phyloP scores from a whole-genome alignment of 2,113 vertebrate genomes.

The Tragelaphus imberbis region DNA sequence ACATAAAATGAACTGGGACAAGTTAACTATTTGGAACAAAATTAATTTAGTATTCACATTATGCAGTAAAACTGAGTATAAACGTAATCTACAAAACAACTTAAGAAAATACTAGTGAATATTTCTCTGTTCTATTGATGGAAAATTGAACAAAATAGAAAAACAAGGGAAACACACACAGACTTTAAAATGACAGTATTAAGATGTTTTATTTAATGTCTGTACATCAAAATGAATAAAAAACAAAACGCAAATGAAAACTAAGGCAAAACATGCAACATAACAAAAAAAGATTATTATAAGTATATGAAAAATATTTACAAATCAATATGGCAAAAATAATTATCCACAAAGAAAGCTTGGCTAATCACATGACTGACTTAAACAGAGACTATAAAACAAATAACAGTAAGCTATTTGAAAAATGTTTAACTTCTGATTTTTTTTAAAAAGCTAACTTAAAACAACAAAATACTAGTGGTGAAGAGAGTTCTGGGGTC shows the following conservation, averaged over 20 bases:
- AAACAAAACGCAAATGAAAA: slow-evolving; percentile 39
- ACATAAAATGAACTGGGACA: slow-evolving; percentile 16
- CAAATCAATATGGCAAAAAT: slow-evolving; percentile 22
- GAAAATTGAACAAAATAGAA: neutral
- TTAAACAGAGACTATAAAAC: slow-evolving; percentile 25
- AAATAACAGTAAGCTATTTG: slow-evolving; percentile 24
- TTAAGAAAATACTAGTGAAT: slow-evolving; percentile 27
- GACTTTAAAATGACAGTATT: neutral
- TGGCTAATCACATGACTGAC: neutral
- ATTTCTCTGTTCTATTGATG: neutral
- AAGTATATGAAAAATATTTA: slow-evolving; percentile 26
- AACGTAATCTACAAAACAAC: slow-evolving; percentile 24
- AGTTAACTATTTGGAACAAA: slow-evolving; percentile 24
- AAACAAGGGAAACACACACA: neutral
- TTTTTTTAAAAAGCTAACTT: neutral
- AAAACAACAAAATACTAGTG: slow-evolving; percentile 35
- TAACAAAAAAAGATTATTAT: slow-evolving; percentile 13
- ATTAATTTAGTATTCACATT: neutral
- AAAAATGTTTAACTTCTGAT: slow-evolving; percentile 16
- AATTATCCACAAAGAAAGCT: neutral
- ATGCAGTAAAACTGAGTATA: slow-evolving; percentile 15
- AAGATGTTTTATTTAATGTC: slow-evolving; percentile 19
- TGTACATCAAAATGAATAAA: slow-evolving; percentile 13
- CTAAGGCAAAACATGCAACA: neutral
- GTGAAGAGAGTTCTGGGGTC: neutral